Percentiles rank a stretch among this genome's conserved stretches.
phyloP scores from a whole-genome alignment of 37 sponge, comb jelly and placozoan species.

The Tethya wilhelma region DNA sequence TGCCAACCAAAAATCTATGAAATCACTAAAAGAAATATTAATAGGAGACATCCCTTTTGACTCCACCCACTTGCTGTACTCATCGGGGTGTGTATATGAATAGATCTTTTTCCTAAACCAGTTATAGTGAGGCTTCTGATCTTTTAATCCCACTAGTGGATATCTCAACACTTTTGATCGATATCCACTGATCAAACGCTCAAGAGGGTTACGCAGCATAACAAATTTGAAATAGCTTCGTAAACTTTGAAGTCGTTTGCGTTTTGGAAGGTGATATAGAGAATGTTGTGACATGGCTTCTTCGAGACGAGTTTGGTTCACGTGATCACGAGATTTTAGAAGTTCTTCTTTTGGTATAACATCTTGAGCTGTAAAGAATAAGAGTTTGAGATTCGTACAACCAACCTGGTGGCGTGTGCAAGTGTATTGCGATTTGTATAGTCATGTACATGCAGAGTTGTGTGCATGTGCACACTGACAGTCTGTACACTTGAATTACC shows the following conservation, averaged over 20 bases:
- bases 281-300: background rate
- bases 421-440: no score
- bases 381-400: conserved; percentile 27
- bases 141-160: conserved; percentile 8
- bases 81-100: conserved; percentile 9
- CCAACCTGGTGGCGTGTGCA: no score
- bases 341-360: background rate
- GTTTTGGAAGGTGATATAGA: background rate
- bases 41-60: background rate
- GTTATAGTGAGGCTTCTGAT: conserved; percentile 26
- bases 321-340: background rate
- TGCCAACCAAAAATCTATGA: conserved; percentile 24
- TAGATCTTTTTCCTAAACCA: conserved; percentile 18
- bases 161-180: conserved; percentile 12
- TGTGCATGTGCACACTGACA: background rate
- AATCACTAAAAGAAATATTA: conserved; percentile 26
- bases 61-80: conserved; percentile 10
- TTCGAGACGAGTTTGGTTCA: background rate
- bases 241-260: no score
- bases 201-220: conserved; percentile 39
- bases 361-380: conserved; percentile 20
- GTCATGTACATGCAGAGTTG: no score
- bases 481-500: background rate
- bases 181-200: conserved; percentile 39
- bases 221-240: conserved; percentile 37